Evolutionary conservation across 2,797 vertebrate genomes (phyloP).

Genomic region (Calcarius lapponicus): DNA sequence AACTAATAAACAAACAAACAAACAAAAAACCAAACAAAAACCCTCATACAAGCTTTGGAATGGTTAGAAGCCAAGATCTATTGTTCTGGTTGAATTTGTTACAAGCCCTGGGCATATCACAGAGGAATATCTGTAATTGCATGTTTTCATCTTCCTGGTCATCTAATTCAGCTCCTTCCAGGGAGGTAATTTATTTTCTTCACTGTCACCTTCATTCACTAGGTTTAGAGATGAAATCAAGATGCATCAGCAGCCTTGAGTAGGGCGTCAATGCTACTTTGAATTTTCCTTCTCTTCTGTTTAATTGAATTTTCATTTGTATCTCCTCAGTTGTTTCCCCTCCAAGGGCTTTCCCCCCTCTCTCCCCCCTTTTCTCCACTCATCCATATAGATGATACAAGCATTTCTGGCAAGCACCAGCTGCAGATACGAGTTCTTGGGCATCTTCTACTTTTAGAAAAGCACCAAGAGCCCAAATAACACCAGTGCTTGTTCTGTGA

Average conservation of each 20-base stretch:
- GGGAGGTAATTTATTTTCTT: background rate
- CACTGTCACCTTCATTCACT: background rate
- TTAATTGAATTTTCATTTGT: conserved; percentile 62
- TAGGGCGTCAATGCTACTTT: background rate
- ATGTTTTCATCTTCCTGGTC: background rate
- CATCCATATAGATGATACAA: conserved; percentile 39
- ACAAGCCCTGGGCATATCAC: background rate
- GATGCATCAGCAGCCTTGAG: conserved; percentile 7
- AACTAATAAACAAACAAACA: background rate
- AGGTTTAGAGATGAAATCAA: background rate
- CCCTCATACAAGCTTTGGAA: background rate
- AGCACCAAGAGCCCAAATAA: conserved; percentile 27
- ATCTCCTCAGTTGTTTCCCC: conserved; percentile 30
- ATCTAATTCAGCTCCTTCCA: conserved; percentile 8
- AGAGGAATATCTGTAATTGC: background rate
- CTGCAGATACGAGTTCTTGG: conserved; percentile 51
- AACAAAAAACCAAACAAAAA: background rate
- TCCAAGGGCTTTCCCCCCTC: background rate
- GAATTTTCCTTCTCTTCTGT: conserved; percentile 32
- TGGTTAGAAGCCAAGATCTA: background rate
- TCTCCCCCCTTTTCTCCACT: conserved; percentile 9
- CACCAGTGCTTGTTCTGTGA: background rate
- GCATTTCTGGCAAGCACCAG: conserved; percentile 60
- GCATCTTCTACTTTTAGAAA: conserved; percentile 66
- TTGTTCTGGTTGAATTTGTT: background rate